These are phyloP conservation scores for Chaetodon auriga DNA, from an alignment of 2,113 vertebrate genomes.

Conservation along the genomic window DNA sequence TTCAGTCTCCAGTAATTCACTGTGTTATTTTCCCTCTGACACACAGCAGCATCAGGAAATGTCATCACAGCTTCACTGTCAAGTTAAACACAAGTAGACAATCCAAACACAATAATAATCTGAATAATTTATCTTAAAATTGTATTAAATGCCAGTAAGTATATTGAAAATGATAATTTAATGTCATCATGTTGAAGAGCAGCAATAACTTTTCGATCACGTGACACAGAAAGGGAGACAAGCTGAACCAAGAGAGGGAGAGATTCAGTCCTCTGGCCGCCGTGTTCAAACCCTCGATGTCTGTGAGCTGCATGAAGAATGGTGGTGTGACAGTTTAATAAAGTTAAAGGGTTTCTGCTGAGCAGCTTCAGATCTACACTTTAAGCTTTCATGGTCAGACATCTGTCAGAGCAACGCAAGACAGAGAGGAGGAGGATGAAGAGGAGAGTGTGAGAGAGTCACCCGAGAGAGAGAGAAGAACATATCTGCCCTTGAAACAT, in stretches of 20 bases:
- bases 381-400: slow-evolving; percentile 41
- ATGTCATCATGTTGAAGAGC: not conserved
- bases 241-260: slow-evolving; percentile 6
- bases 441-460: not conserved
- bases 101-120: too few species aligned
- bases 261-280: slow-evolving; percentile 12
- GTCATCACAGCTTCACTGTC: too few species aligned
- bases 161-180: slow-evolving; percentile 14
- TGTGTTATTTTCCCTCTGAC: not conserved
- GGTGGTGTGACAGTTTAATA: slow-evolving; percentile 71
- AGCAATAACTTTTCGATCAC: slow-evolving; percentile 19
- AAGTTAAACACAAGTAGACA: too few species aligned
- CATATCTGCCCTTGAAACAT: slow-evolving; percentile 16
- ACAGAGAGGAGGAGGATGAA: slow-evolving; percentile 5
- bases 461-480: not conserved
- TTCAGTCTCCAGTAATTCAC: not conserved
- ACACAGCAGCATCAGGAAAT: not conserved
- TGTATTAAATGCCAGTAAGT: slow-evolving; percentile 7
- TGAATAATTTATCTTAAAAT: not conserved
- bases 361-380: slow-evolving; percentile 52
- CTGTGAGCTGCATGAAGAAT: slow-evolving; percentile 51
- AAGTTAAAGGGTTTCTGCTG: slow-evolving; percentile 72
- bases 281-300: slow-evolving; percentile 41
- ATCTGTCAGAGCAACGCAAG: slow-evolving; percentile 48
- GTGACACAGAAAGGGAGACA: slow-evolving; percentile 3